phyloP scores from a whole-genome alignment of 2,888 invertebrate genomes.

The Eucriotettix oculatus region DNA sequence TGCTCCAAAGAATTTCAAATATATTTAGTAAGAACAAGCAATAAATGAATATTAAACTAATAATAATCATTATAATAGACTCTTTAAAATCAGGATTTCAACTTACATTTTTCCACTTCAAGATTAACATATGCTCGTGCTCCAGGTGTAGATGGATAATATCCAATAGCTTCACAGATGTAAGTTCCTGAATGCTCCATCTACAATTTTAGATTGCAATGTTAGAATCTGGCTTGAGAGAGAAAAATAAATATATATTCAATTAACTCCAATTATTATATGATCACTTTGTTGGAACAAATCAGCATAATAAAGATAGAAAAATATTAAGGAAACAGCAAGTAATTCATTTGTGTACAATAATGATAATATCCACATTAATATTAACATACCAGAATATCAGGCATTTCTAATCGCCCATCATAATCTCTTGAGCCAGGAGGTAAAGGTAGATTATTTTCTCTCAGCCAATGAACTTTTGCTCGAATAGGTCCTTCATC shows the following conservation, averaged over 20 bases:
- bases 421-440: constrained; percentile 52
- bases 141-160: constrained; percentile 42
- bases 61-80: neutral
- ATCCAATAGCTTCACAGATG: constrained; percentile 62
- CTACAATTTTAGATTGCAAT: constrained; percentile 21
- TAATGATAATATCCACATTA: no score
- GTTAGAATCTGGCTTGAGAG: neutral
- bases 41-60: neutral
- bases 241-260: no score
- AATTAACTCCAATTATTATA: neutral
- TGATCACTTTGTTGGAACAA: no score
- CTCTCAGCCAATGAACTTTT: constrained; percentile 56
- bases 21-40: neutral
- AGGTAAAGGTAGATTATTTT: constrained; percentile 55
- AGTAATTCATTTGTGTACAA: no score
- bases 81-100: neutral
- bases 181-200: constrained; percentile 63
- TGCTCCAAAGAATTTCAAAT: neutral
- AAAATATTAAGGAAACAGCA: no score
- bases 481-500: constrained; percentile 71
- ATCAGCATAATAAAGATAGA: no score
- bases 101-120: constrained; percentile 63
- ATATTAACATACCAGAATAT: constrained; percentile 41
- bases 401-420: constrained; percentile 74
- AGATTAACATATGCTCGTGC: constrained; percentile 51